phyloP scores from a whole-genome alignment of 2,888 invertebrate species.

The Eristalis pertinax region DNA sequence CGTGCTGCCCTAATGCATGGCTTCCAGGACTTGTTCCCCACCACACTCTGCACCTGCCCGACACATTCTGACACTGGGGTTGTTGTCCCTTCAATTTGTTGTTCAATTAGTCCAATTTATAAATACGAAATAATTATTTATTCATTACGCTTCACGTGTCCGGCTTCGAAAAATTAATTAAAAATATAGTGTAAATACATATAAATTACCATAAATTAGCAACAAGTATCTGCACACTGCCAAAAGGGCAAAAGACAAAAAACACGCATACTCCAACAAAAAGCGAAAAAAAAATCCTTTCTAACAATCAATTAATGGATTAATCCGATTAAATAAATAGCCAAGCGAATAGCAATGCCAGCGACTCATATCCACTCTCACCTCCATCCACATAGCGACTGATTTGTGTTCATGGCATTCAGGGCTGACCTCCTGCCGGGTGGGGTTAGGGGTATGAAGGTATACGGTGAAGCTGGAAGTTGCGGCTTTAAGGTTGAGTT shows the following conservation, averaged over 20 bases:
- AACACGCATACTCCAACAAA: background rate
- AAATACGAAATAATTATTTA: background rate
- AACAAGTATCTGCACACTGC: background rate
- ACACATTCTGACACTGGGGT: too few species aligned
- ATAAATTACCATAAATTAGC: conserved; percentile 20
- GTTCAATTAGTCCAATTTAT: background rate
- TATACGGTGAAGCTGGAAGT: background rate
- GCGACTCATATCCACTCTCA: background rate
- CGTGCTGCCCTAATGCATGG: too few species aligned
- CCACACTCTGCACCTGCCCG: too few species aligned
- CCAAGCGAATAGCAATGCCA: background rate
- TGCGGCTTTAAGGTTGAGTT: background rate
- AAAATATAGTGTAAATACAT: background rate
- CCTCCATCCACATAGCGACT: background rate
- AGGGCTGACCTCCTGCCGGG: background rate
- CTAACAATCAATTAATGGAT: conserved; percentile 23
- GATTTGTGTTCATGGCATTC: conserved; percentile 11
- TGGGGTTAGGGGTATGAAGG: background rate
- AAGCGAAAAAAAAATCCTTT: background rate
- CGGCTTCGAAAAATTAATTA: background rate
- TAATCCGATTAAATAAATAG: conserved; percentile 35
- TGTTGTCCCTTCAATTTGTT: background rate
- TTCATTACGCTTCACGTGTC: background rate
- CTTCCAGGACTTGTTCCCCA: too few species aligned
- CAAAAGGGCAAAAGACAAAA: background rate